Base-by-base conservation (phyloP, 2,113 vertebrate species). In the Microtus richardsoni region DNA sequence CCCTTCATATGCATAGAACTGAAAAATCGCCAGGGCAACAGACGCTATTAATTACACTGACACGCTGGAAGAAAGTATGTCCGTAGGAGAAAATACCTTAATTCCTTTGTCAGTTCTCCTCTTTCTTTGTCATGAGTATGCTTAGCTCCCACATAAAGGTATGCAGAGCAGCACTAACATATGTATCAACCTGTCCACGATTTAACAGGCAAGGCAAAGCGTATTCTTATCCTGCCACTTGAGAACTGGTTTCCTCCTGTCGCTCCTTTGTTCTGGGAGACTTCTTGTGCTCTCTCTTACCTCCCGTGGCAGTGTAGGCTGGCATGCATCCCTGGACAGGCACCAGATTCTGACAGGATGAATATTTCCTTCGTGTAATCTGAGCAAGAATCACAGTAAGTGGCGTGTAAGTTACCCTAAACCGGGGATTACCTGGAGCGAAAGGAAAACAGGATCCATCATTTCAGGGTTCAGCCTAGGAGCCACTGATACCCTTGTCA, bases 61-160 rank as follows among this genome's bases (percentile, higher is more conserved):
- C 91, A 95, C 47, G 6, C 62, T 87, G 88, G 85, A 14, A 92
- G 85, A 94, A 91, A 92, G 60, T 47, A 82, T 8, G 36, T 88
- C 44, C 39, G 41, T 36, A 85, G 92, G 64, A 94, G 91, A 96
- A 88, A 93, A 97, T 77, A 93, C 83, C 79, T 96, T 83, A 97
- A 96, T 96, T 95, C 94, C 74, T 96, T 89, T 95, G 94, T 97
- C 96, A 95, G 88, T 17, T 97, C 93, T 95, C 80, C 60, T 80
- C 96, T 94, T 91, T 41, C 78, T 66, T 94, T 95, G 80, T 94
- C 89, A 96, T 93, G 92, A 95, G 74, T 33, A 74, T 91, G 39
- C 64, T 89, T 89, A 79, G 95, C 94, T 97, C 92, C 94, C 84
- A 77, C 89, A 52, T 39, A 68, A 80, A 96, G 68, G 78, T 82